These are phyloP conservation scores for Hybognathus amarus DNA, from an alignment of 2,797 vertebrate genomes.

Conservation along the genomic window DNA sequence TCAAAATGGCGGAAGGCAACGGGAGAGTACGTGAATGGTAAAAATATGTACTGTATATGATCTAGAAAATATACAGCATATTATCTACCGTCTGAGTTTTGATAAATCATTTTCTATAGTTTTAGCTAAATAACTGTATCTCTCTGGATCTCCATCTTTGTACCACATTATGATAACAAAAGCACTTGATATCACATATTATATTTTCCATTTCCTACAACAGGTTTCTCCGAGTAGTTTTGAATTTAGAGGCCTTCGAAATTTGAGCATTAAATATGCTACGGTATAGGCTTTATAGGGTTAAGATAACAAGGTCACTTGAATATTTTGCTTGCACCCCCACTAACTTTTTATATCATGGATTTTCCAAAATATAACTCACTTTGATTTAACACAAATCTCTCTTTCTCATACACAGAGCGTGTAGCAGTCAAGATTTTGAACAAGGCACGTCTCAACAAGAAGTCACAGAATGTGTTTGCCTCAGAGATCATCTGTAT, in stretches of 20 bases:
- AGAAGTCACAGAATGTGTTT: slow-evolving; percentile 65
- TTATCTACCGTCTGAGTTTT: no score
- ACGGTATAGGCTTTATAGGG: neutral
- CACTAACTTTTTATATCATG: neutral
- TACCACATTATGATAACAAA: no score
- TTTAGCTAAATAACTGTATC: no score
- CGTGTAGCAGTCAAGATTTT: slow-evolving; percentile 82
- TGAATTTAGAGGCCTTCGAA: neutral
- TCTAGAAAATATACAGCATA: no score
- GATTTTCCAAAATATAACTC: neutral
- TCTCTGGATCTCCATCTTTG: no score
- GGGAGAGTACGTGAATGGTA: no score
- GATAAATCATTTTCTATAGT: no score
- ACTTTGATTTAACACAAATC: neutral
- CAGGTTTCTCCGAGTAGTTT: neutral
- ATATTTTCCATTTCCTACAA: no score
- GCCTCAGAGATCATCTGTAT: slow-evolving; percentile 79
- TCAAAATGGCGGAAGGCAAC: no score
- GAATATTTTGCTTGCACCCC: neutral
- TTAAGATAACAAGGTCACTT: neutral
- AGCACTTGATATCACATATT: no score
- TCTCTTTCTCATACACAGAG: slow-evolving; percentile 66
- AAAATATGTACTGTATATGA: no score
- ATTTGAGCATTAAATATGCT: neutral
- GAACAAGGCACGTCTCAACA: slow-evolving; percentile 73